These are phyloP conservation scores for Spinus olivaceus DNA, from an alignment of 2,797 vertebrate genomes.

Conservation along the genomic window DNA sequence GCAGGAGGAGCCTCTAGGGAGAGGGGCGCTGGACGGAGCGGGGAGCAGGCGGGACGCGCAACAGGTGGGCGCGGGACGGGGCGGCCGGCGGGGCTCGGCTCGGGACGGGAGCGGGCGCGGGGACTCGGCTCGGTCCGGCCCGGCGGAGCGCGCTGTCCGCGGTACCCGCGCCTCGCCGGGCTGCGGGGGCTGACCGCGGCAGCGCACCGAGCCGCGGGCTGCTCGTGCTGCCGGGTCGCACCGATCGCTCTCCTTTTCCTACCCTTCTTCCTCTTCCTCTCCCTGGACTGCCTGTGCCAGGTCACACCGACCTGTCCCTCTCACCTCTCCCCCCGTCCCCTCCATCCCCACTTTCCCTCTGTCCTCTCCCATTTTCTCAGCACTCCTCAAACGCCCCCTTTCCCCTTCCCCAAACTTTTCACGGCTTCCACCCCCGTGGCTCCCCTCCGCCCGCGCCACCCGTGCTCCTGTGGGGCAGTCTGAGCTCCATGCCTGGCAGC, in stretches of 20 bases:
- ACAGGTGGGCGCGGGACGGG: constrained; percentile 44
- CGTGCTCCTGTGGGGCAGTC: background rate
- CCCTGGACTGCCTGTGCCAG: background rate
- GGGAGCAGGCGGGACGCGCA: constrained; percentile 61
- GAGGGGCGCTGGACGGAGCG: constrained; percentile 68
- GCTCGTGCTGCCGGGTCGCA: background rate
- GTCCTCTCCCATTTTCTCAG: too few relatives aligned
- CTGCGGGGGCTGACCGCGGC: background rate
- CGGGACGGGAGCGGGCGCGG: background rate
- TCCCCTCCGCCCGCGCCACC: rapidly evolving
- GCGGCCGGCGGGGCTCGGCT: background rate
- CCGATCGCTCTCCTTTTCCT: background rate
- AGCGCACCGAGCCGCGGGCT: background rate
- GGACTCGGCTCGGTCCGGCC: background rate
- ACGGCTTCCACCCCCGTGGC: background rate
- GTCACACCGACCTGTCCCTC: background rate
- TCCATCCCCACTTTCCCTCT: background rate
- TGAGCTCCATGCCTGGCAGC: background rate
- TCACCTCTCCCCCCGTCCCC: background rate
- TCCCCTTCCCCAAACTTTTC: background rate
- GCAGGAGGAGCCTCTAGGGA: constrained; percentile 79
- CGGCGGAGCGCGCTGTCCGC: background rate
- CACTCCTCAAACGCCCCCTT: background rate
- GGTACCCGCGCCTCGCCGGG: background rate
- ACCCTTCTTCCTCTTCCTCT: background rate